Evolutionary conservation across 1,140 invertebrate species (phyloP), one percentile per base, ranked within the genome.

Genomic region (Eupristina koningsbergeri): DNA sequence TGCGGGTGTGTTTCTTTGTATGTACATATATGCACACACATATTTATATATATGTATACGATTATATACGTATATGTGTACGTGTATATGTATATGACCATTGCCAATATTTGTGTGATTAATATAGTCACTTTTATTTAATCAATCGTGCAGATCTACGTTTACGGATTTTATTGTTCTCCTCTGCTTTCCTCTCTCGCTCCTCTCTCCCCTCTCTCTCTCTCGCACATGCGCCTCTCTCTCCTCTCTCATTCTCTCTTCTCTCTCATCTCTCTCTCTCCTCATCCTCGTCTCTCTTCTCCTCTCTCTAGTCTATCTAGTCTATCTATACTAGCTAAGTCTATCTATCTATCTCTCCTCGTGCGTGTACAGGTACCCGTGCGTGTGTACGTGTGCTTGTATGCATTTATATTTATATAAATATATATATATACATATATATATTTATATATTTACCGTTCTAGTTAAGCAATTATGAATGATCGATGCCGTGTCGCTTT

Each of bases 31-130:
- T n/a, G n/a, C n/a, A n/a, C n/a, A n/a, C n/a, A n/a, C n/a, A 41
- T 73, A n/a, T 73, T 80, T 87, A 53, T 87, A 85, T 86, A 84
- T 86, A 84, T 74, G 31, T 81, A 77, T 85, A 78, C 84, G 81
- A 69, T 77, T 84, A 81, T 73, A n/a, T 73, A 80, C 86, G 47
- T 87, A 85, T 86, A 81, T 86, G 83, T 74, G 31, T 81, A 78
- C 84, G 78, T 85, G 81, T 75, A 80, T 83, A 81, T 79, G 80
- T 85, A 69, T 47, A 45, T 74, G 1, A 45, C 63, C 34, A 5
- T 67, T 67, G 26, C 29, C 63, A 67, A 34, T 67, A 34, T 67
- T 67, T 34, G 34, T 67, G 34, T 36, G 29, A 67, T 67, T 34
- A 34, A 34, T 67, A 67, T 67, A 34, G 63, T 67, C 13, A 67